These are phyloP conservation scores for Lanistes nyassanus DNA, from an alignment of 1,140 invertebrate genomes.

Conservation along the genomic window DNA sequence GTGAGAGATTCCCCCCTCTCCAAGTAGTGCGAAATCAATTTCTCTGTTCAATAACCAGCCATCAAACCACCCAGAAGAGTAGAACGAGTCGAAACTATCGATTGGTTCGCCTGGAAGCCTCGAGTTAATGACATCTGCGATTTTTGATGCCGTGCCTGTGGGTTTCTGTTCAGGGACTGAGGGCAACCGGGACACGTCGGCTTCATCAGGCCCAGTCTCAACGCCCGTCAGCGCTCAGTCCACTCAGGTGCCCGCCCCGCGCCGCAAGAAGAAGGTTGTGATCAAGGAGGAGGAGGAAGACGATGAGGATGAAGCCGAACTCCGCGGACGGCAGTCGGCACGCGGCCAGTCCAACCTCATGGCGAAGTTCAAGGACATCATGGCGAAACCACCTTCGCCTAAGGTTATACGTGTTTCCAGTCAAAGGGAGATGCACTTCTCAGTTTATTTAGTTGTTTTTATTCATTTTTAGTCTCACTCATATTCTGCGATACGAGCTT, in stretches of 20 bases:
- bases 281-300: conserved; percentile 17
- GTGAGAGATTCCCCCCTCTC: too few relatives aligned
- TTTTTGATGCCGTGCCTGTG: too few relatives aligned
- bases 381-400: conserved; percentile 46
- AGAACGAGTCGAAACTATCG: too few relatives aligned
- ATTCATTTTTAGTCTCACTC: background rate
- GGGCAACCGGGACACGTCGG: too few relatives aligned
- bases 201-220: background rate
- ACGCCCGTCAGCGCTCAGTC: conserved; percentile 1
- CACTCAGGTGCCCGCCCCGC: background rate
- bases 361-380: conserved; percentile 54
- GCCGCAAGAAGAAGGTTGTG: conserved; percentile 18
- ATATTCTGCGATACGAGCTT: too few relatives aligned
- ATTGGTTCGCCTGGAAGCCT: too few relatives aligned
- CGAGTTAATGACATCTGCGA: too few relatives aligned
- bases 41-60: too few relatives aligned
- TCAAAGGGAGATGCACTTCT: too few relatives aligned
- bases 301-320: conserved; percentile 32
- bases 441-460: background rate
- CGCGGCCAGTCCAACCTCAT: conserved; percentile 37
- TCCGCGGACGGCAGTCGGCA: conserved; percentile 18
- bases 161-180: too few relatives aligned
- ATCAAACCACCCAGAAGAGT: too few relatives aligned
- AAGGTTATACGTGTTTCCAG: conserved; percentile 1
- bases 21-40: too few relatives aligned